Percentiles rank a stretch among this genome's conserved stretches.
Conservation (phyloP, 1,140 invertebrate genomes). For the Lycorma delicatula region DNA sequence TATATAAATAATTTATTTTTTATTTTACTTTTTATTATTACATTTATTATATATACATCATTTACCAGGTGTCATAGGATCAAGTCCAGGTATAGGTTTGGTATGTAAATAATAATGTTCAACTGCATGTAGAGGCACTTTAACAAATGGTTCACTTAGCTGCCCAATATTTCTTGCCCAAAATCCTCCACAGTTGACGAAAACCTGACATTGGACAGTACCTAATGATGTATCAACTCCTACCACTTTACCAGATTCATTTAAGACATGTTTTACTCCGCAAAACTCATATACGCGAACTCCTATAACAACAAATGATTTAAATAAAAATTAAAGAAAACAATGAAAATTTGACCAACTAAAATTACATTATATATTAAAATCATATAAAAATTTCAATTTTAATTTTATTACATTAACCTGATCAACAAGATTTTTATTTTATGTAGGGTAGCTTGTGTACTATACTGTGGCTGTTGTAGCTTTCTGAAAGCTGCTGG, state of each 20-base stretch:
- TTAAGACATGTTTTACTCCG: constrained; percentile 56
- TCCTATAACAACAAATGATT: too few species aligned
- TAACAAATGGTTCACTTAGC: constrained; percentile 70
- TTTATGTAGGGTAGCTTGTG: too few species aligned
- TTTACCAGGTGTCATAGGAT: constrained; percentile 61
- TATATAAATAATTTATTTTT: too few species aligned
- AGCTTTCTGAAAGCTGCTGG: too few species aligned
- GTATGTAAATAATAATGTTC: constrained; percentile 91
- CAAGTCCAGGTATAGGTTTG: constrained; percentile 58
- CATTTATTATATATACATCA: too few species aligned
- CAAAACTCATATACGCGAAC: constrained; percentile 81
- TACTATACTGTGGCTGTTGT: too few species aligned
- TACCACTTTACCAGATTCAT: constrained; percentile 45
- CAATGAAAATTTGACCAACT: background rate
- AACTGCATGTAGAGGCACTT: constrained; percentile 85
- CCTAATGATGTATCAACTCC: constrained; percentile 71
- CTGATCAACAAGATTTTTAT: too few species aligned
- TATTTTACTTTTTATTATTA: too few species aligned
- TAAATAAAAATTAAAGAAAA: too few species aligned
- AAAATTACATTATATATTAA: background rate
- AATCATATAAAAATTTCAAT: constrained; percentile 1
- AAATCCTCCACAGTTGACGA: constrained; percentile 86
- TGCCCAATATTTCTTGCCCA: constrained; percentile 74
- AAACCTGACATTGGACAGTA: constrained; percentile 72
- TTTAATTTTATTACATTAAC: too few species aligned